These are phyloP conservation scores for Simalia tracyae DNA, from an alignment of 2,797 vertebrate genomes.

Conservation along the genomic window DNA sequence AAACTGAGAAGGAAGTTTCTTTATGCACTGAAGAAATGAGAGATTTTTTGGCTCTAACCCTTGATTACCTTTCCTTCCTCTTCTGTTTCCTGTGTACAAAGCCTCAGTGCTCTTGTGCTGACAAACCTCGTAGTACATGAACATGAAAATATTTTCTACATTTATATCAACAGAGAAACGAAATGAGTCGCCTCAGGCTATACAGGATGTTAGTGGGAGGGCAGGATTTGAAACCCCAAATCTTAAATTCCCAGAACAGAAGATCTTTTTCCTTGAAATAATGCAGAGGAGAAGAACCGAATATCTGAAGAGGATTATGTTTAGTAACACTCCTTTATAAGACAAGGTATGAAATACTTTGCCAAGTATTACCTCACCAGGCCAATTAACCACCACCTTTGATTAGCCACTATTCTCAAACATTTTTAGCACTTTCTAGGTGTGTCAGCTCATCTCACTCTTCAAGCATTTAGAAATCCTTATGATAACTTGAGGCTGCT, in stretches of 20 bases:
- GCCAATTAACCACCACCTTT: conserved; percentile 40
- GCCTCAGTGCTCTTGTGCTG: background rate
- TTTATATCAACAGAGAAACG: background rate
- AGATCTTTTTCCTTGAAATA: conserved; percentile 9
- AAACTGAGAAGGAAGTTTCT: background rate
- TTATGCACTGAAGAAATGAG: background rate
- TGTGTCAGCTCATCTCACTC: conserved; percentile 43
- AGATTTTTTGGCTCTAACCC: background rate
- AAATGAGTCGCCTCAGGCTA: conserved; percentile 18
- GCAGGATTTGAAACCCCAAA: conserved; percentile 11
- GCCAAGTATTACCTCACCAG: conserved; percentile 61
- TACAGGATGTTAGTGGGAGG: conserved; percentile 27
- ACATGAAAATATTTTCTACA: background rate
- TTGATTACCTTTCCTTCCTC: conserved; percentile 25
- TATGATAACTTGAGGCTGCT: conserved; percentile 34
- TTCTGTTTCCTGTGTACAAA: conserved; percentile 10
- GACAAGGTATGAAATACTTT: conserved; percentile 32
- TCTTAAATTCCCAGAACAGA: conserved; percentile 22
- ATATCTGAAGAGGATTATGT: conserved; percentile 39
- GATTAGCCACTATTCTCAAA: conserved; percentile 38
- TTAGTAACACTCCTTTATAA: conserved; percentile 24
- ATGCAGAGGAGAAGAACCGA: conserved; percentile 31
- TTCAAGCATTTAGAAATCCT: conserved; percentile 42
- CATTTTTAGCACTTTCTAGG: conserved; percentile 47
- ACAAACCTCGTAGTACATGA: background rate